Evolutionary conservation across 2,797 vertebrate genomes (phyloP).

Genomic region (Tenualosa thibaudeaui): DNA sequence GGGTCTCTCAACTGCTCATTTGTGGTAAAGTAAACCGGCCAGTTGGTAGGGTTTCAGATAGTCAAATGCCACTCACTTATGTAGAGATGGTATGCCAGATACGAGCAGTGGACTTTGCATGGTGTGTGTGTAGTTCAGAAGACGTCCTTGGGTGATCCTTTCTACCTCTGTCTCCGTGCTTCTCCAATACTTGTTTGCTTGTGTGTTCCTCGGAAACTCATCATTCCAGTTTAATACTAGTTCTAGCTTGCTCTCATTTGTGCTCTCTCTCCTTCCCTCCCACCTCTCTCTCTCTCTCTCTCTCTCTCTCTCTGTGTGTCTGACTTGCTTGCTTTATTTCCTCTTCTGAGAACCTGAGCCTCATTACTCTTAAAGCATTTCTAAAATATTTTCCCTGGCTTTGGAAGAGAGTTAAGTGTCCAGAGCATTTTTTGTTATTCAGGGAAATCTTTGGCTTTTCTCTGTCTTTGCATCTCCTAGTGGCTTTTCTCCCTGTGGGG

Average conservation of each 20-base stretch:
- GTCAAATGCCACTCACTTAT: not conserved
- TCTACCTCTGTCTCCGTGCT: no score
- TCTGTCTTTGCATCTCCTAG: not conserved
- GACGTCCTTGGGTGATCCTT: not conserved
- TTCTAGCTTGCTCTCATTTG: constrained; percentile 8
- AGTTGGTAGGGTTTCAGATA: constrained; percentile 1
- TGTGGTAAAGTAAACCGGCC: constrained; percentile 18
- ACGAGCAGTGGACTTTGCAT: not conserved
- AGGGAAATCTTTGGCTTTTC: constrained; percentile 31
- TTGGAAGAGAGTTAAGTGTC: not conserved
- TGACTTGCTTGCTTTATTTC: not conserved
- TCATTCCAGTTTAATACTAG: constrained; percentile 21
- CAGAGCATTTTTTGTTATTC: constrained; percentile 11
- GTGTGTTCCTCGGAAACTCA: not conserved
- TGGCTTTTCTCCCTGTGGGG: not conserved
- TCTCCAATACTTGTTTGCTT: not conserved
- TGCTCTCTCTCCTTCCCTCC: not conserved
- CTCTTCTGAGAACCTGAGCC: constrained; percentile 32
- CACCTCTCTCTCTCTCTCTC: not conserved
- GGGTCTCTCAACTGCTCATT: not conserved
- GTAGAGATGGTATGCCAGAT: not conserved
- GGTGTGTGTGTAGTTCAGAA: not conserved
- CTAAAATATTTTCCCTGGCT: constrained; percentile 43
- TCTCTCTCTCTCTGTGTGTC: not conserved
- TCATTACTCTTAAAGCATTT: constrained; percentile 32